Evolutionary conservation across 2,113 vertebrate species (phyloP), one percentile per base, ranked within the genome.

Genomic region (Naja naja): DNA sequence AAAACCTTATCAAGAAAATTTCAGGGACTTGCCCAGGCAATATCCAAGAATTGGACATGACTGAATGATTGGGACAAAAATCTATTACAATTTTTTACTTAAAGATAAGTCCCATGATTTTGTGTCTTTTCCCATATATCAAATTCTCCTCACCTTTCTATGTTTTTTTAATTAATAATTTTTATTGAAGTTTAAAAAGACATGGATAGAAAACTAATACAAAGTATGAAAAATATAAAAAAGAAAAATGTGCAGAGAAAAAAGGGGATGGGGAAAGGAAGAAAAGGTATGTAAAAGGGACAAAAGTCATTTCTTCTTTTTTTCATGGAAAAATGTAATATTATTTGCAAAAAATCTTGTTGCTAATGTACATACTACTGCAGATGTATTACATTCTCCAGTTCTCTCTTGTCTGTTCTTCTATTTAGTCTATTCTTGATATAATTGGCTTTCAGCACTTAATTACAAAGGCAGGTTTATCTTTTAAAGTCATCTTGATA

Each of bases 291-390:
- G 9, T 27, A 25, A 60, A 60, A 10, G 58, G 2, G 9, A 27
- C 25, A 60, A 60, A 27, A 25, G 25, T 90, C 10, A 60, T 91
- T 93, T 92, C 22, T n/a, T n/a, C 2, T 1, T 1, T 5, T 22
- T 25, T 93, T 2, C n/a, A 58, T 87, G 25, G 4, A 92, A 49
- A 9, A 74, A 88, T 91, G 55, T 8, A 55, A 89, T 92, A 85
- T 20, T 89, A 93, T 47, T 87, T 88, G 64, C 87, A 92, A 88
- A 89, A 11, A 85, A 95, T 91, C 18, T 93, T 92, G 1, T 87
- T 90, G 8, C 39, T 93, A 11, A 2, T 12, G 23, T 87, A 4
- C 9, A 5, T 86, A 5, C 6, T 94, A 1, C 47, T 60, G 69
- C 14, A 89, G 0, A 87, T 14, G 45, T 55, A 52, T 85, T 69